Conservation (phyloP, 2,888 invertebrate species). For the Melikaiella ostensackeni region DNA sequence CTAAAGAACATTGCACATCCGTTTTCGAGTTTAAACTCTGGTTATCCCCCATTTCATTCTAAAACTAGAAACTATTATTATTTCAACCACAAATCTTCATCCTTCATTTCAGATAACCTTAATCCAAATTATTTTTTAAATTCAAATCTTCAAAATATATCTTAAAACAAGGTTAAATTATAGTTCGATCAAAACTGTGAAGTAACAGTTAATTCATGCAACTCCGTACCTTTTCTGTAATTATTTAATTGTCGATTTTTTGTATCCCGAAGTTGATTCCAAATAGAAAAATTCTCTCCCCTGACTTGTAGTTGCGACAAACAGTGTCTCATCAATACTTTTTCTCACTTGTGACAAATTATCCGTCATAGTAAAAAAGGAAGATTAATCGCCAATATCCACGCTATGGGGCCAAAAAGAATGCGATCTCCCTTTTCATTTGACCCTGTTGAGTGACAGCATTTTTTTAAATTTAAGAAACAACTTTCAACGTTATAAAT, state of each 20-base stretch:
- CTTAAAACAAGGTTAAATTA: no score
- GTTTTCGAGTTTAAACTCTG: not conserved
- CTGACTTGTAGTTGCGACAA: not conserved
- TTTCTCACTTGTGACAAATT: conserved; percentile 14
- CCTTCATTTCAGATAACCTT: no score
- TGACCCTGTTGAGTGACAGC: not conserved
- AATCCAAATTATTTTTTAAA: no score
- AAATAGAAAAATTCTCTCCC: not conserved
- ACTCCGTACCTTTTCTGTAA: not conserved
- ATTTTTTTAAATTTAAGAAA: not conserved
- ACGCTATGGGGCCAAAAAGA: not conserved
- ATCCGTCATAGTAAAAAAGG: not conserved
- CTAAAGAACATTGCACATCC: conserved; percentile 2
- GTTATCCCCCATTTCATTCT: not conserved
- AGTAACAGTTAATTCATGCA: no score
- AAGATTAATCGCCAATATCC: not conserved
- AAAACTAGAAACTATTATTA: not conserved
- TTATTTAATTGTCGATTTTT: not conserved
- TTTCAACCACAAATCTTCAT: no score
- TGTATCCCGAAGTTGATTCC: not conserved
- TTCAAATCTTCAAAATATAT: no score
- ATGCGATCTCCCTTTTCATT: not conserved
- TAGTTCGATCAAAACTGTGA: no score
- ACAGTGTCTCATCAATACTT: conserved; percentile 11
- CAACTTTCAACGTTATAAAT: not conserved